Evolutionary conservation across 2,888 invertebrate species (phyloP).

Genomic region (Conistra vaccinii): DNA sequence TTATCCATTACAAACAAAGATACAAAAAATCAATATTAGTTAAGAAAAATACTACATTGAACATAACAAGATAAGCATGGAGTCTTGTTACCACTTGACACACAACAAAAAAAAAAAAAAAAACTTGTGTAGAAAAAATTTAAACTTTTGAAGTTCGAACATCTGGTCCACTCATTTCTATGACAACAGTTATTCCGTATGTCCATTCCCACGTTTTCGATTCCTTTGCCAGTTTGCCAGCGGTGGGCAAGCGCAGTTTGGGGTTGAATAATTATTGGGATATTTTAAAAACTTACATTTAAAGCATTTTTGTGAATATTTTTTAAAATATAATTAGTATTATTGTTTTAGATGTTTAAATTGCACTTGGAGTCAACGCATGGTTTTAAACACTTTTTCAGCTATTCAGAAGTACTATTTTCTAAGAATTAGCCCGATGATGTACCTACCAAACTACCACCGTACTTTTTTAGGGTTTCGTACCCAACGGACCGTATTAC

Average conservation of each 20-base stretch:
- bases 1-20: too few relatives aligned
- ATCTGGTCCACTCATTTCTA: slow-evolving; percentile 57
- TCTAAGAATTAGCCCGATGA: too few relatives aligned
- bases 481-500: too few relatives aligned
- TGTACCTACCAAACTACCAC: too few relatives aligned
- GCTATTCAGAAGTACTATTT: not conserved
- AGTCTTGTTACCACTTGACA: slow-evolving; percentile 6
- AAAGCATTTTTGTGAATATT: slow-evolving; percentile 37
- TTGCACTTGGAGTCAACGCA: not conserved
- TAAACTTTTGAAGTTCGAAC: slow-evolving; percentile 46
- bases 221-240: slow-evolving; percentile 60
- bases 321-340: not conserved
- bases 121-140: slow-evolving; percentile 4
- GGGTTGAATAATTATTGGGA: slow-evolving; percentile 79
- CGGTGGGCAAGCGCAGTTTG: slow-evolving; percentile 67
- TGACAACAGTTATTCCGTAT: slow-evolving; percentile 70
- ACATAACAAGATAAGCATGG: not conserved
- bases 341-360: slow-evolving; percentile 11
- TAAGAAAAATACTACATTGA: not conserved
- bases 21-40: too few relatives aligned
- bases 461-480: too few relatives aligned
- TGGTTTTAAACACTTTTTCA: not conserved
- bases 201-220: slow-evolving; percentile 82
- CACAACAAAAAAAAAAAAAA: slow-evolving; percentile 1
- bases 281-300: slow-evolving; percentile 53